Percentiles rank a stretch among this genome's conserved stretches.
phyloP scores from a whole-genome alignment of 2,113 vertebrate species.

The Gulo gulo region DNA sequence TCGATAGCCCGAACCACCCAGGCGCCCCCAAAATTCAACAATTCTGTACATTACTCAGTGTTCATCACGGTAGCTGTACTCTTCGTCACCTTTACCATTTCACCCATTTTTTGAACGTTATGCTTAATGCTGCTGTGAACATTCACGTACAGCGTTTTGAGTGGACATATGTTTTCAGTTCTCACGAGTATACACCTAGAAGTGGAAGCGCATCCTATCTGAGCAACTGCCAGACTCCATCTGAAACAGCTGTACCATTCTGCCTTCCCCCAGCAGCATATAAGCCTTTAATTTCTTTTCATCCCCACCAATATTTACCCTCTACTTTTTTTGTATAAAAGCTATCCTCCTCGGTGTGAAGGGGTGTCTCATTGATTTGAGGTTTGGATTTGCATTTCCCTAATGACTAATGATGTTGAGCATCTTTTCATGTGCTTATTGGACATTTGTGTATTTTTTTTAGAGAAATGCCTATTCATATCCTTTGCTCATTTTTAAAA shows the following conservation, averaged over 20 bases:
- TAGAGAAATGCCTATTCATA: background rate
- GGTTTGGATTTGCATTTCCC: background rate
- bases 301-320: background rate
- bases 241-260: background rate
- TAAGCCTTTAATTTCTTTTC: background rate
- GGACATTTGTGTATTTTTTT: background rate
- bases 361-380: background rate
- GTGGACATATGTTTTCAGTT: background rate
- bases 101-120: background rate
- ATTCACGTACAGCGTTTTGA: background rate
- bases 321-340: background rate
- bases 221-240: background rate
- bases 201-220: background rate
- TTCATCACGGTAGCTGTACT: background rate
- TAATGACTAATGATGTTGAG: background rate
- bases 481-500: background rate
- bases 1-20: too few species aligned
- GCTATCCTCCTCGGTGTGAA: background rate
- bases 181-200: background rate
- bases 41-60: background rate
- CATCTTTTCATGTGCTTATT: background rate
- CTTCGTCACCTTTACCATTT: background rate
- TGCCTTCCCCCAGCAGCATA: background rate
- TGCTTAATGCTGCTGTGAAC: background rate
- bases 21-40: background rate